Evolutionary conservation across 2,113 vertebrate species (phyloP).

Genomic region (Boleophthalmus pectinirostris): DNA sequence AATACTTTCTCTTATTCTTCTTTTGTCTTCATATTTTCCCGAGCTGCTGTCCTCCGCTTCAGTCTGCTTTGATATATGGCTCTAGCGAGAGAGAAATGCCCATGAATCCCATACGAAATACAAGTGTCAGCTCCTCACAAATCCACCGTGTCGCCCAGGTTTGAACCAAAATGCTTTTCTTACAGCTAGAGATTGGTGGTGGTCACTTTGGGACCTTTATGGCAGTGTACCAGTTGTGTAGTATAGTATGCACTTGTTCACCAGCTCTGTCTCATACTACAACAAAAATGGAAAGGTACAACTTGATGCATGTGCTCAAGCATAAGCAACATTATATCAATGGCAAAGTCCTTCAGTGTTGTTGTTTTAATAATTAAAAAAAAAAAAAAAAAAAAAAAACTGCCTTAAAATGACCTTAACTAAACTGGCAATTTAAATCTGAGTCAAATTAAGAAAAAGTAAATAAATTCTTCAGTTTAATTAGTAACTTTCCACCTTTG

Average conservation of each 20-base stretch:
- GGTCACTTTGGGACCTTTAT: slow-evolving; percentile 4
- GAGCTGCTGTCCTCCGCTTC: slow-evolving; percentile 78
- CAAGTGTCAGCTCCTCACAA: slow-evolving; percentile 33
- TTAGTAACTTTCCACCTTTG: not conserved
- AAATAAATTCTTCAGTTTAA: not conserved
- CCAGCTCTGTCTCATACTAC: not conserved
- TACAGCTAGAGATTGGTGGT: slow-evolving; percentile 12
- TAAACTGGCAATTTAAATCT: not conserved
- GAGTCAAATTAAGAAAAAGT: not conserved
- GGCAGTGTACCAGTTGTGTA: not conserved
- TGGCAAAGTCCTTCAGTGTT: no score
- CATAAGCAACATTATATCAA: not conserved
- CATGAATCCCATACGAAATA: slow-evolving; percentile 69
- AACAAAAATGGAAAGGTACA: not conserved
- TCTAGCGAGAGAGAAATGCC: slow-evolving; percentile 82
- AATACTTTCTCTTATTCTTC: slow-evolving; percentile 74
- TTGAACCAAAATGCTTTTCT: slow-evolving; percentile 13
- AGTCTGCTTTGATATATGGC: slow-evolving; percentile 82
- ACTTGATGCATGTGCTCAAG: not conserved
- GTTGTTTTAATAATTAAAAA: no score
- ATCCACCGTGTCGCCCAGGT: slow-evolving; percentile 20
- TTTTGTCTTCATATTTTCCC: slow-evolving; percentile 82
- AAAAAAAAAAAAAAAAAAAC: no score
- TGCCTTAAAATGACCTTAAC: not conserved
- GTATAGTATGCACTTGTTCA: slow-evolving; percentile 2